phyloP scores from a whole-genome alignment of 2,797 vertebrate species.

The Pseudochaenichthys georgianus region DNA sequence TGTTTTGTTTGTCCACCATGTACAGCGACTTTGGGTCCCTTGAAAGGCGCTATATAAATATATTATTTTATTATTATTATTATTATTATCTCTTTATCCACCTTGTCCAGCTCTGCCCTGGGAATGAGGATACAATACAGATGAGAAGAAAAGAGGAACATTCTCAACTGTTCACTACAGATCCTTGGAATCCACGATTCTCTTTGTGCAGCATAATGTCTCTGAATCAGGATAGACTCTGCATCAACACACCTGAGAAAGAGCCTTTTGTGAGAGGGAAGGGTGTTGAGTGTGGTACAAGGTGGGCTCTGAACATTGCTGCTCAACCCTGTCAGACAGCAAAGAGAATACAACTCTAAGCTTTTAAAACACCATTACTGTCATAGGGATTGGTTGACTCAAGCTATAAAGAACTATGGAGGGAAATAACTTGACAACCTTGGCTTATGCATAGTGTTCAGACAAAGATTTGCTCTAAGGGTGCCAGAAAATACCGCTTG shows the following conservation, averaged over 20 bases:
- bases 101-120: conserved; percentile 34
- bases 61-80: no score
- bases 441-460: conserved; percentile 43
- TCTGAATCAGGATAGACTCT: conserved; percentile 56
- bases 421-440: conserved; percentile 60
- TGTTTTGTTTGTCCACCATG: no score
- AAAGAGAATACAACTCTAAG: conserved; percentile 63
- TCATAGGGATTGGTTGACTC: conserved; percentile 60
- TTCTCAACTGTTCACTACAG: conserved; percentile 49
- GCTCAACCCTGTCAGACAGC: conserved; percentile 64
- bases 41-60: no score
- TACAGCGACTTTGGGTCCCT: no score
- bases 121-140: conserved; percentile 52
- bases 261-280: conserved; percentile 27
- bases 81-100: conserved; percentile 51
- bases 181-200: conserved; percentile 54
- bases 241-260: conserved; percentile 52
- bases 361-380: conserved; percentile 78
- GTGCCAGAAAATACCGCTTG: conserved; percentile 47
- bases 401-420: conserved; percentile 50
- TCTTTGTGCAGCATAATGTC: conserved; percentile 60
- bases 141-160: conserved; percentile 47
- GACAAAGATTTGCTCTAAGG: conserved; percentile 56
- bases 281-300: conserved; percentile 35
- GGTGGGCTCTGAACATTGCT: conserved; percentile 48